Evolutionary conservation across 2,888 invertebrate species (phyloP).

Genomic region (Oscheius sp.): DNA sequence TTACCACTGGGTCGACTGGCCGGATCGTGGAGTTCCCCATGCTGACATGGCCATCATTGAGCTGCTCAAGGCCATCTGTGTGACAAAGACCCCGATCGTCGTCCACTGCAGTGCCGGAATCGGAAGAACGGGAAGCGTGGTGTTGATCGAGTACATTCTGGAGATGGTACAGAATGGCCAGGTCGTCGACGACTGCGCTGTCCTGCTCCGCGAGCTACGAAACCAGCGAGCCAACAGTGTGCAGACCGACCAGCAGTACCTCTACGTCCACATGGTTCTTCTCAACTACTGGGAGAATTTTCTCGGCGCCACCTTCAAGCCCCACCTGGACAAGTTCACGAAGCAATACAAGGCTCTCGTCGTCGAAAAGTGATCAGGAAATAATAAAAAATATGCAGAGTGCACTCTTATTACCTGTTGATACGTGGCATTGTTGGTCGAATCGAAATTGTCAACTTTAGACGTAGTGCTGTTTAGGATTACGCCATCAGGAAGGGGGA

Average conservation of each 20-base stretch:
- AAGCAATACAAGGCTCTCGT: conserved; percentile 31
- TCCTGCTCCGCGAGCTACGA: conserved; percentile 50
- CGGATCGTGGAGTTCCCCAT: conserved; percentile 51
- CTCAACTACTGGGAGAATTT: conserved; percentile 45
- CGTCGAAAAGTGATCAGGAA: too few species aligned
- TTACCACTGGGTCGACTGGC: conserved; percentile 59
- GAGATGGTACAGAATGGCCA: conserved; percentile 43
- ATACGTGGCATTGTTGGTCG: conserved; percentile 41
- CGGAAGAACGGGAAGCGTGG: conserved; percentile 54
- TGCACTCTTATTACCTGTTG: conserved; percentile 41
- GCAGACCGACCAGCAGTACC: conserved; percentile 56
- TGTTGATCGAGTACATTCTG: conserved; percentile 54
- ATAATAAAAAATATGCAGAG: too few species aligned
- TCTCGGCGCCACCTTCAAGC: conserved; percentile 29
- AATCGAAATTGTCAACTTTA: conserved; percentile 52
- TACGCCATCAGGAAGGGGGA: background rate
- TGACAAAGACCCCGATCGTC: conserved; percentile 45
- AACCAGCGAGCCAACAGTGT: conserved; percentile 52
- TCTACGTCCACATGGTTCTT: conserved; percentile 54
- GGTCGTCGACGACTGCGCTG: conserved; percentile 42
- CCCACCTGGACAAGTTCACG: conserved; percentile 41
- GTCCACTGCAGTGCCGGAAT: conserved; percentile 58
- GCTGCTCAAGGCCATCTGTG: conserved; percentile 38
- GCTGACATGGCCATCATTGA: conserved; percentile 48
- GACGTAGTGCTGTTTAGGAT: conserved; percentile 30